Evolutionary conservation across 2,113 vertebrate genomes (phyloP).

Genomic region (Seriola rivoliana): DNA sequence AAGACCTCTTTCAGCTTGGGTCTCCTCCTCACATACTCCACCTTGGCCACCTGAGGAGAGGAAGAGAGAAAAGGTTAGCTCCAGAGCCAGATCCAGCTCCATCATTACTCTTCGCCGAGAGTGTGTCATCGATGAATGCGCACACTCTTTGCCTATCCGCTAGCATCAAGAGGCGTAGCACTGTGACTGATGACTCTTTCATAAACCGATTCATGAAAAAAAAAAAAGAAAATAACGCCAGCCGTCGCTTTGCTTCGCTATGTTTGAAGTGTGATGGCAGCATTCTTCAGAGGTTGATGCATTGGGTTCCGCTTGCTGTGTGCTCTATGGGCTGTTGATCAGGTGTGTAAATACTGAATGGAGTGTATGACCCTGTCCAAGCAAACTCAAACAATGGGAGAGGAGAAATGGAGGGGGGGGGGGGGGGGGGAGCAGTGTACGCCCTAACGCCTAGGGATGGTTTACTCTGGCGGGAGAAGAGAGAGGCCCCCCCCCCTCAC

Average conservation of each 20-base stretch:
- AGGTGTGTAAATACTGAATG: slow-evolving; percentile 72
- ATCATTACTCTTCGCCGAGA: slow-evolving; percentile 30
- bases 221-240: neutral
- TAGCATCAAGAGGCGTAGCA: slow-evolving; percentile 37
- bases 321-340: slow-evolving; percentile 62
- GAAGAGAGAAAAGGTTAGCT: slow-evolving; percentile 48
- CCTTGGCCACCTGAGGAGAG: slow-evolving; percentile 93
- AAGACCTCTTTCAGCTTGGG: slow-evolving; percentile 98
- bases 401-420: slow-evolving; percentile 30
- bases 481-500: slow-evolving; percentile 34
- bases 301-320: slow-evolving; percentile 48
- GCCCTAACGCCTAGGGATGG: slow-evolving; percentile 53
- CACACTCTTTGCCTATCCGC: slow-evolving; percentile 14
- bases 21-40: slow-evolving; percentile 96
- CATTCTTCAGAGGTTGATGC: slow-evolving; percentile 67
- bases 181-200: slow-evolving; percentile 69
- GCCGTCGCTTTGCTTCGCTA: neutral
- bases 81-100: neutral
- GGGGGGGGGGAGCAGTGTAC: neutral
- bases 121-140: slow-evolving; percentile 31
- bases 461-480: slow-evolving; percentile 73
- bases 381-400: slow-evolving; percentile 57
- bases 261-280: slow-evolving; percentile 64
- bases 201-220: slow-evolving; percentile 58
- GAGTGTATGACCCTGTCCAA: slow-evolving; percentile 59